These are phyloP conservation scores for Oryzias curvinotus DNA, from an alignment of 2,113 vertebrate genomes.

Conservation along the genomic window DNA sequence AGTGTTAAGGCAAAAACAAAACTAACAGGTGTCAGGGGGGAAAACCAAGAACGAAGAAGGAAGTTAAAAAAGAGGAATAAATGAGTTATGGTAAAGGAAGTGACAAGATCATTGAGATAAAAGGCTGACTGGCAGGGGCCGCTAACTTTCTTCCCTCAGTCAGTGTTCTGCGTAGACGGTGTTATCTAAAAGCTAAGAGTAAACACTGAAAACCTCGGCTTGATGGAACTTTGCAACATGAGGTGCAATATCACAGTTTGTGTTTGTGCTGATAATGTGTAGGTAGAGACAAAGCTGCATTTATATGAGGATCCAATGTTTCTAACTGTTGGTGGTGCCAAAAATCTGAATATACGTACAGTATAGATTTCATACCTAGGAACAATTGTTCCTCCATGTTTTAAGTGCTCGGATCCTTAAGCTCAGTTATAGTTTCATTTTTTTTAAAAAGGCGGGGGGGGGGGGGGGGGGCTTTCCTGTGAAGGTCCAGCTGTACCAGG, in stretches of 20 bases:
- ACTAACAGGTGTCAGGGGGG: conserved; percentile 16
- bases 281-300: background rate
- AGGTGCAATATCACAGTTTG: conserved; percentile 16
- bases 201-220: conserved; percentile 63
- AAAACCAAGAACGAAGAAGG: conserved; percentile 18
- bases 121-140: conserved; percentile 42
- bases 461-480: conserved; percentile 44
- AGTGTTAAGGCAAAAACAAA: background rate
- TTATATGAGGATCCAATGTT: conserved; percentile 26
- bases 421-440: conserved; percentile 21
- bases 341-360: conserved; percentile 20
- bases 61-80: conserved; percentile 46
- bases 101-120: conserved; percentile 50
- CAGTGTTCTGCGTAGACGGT: conserved; percentile 43
- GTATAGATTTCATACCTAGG: conserved; percentile 10
- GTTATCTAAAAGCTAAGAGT: conserved; percentile 67
- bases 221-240: conserved; percentile 52
- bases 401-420: conserved; percentile 36
- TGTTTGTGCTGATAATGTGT: conserved; percentile 5
- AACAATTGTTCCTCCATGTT: conserved; percentile 30
- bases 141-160: conserved; percentile 62
- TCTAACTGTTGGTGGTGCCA: conserved; percentile 36
- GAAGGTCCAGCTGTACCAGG: conserved; percentile 28
- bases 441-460: conserved; percentile 21
- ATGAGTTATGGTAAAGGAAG: conserved; percentile 53